Percentiles rank a stretch among this genome's conserved stretches.
These are phyloP conservation scores for Chlorops oryzae DNA, from an alignment of 1,140 invertebrate species.

Conservation along the genomic window DNA sequence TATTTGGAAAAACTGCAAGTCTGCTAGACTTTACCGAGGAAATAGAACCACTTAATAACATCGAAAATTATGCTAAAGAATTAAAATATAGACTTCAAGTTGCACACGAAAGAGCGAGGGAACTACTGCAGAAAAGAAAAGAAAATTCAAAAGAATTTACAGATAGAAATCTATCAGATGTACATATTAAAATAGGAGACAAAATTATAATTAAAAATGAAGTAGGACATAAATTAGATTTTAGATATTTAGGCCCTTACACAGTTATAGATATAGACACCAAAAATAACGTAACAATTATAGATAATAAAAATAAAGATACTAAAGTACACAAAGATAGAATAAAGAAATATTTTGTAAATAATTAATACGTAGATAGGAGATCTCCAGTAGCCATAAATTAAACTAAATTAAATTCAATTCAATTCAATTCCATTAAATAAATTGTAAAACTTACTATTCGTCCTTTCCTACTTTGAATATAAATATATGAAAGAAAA, in stretches of 20 bases:
- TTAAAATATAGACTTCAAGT: slow-evolving; percentile 6
- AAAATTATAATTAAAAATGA: too few relatives aligned
- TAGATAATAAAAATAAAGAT: background rate
- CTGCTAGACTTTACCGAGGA: background rate
- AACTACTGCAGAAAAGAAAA: background rate
- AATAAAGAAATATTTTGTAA: background rate
- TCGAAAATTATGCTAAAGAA: slow-evolving; percentile 9
- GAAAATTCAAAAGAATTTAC: too few relatives aligned
- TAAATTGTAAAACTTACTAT: background rate
- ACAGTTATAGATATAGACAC: background rate
- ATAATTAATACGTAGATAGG: background rate
- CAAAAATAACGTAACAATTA: background rate
- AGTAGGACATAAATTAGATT: background rate
- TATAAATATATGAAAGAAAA: too few relatives aligned
- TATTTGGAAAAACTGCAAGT: slow-evolving; percentile 2
- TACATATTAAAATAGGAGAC: too few relatives aligned
- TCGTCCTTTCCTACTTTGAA: too few relatives aligned
- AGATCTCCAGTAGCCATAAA: too few relatives aligned
- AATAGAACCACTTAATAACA: slow-evolving; percentile 1
- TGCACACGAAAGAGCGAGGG: background rate
- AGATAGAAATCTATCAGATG: background rate
- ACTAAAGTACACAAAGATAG: background rate
- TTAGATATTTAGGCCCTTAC: background rate
- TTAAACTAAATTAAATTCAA: too few relatives aligned
- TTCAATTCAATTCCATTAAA: background rate